Evolutionary conservation across 2,888 invertebrate genomes (phyloP), one percentile per base, ranked within the genome.

Genomic region (Conops quadrifasciatus): DNA sequence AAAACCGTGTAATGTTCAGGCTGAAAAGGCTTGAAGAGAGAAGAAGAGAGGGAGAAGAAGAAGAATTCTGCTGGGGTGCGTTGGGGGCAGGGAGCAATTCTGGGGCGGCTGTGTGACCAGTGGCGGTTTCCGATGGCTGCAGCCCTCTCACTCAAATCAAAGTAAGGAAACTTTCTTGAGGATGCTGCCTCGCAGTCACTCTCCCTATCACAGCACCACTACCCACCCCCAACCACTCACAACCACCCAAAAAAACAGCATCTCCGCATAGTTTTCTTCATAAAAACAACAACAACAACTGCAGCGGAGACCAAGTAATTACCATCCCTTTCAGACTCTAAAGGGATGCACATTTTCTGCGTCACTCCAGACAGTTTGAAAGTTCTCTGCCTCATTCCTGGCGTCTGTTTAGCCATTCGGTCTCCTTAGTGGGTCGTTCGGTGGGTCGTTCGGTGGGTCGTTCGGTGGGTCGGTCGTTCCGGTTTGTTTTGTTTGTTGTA

Each of bases 1-100:
- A 82, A 83, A 83, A 80, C 36, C 82, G 81, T 82, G 81, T 84
- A 84, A 84, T 84, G 84, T 83, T 83, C 83, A 81, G 79, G 79
- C 78, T 81, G 83, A 83, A 79, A 75, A 67, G 45, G 36, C 9
- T 36, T 36, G 36, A 36, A 36, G 5, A 36, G 36, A 36, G 36
- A 36, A 4, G 36, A 36, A 4, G 36, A 63, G 70, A 73, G 74
- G 73, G 74, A 74, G 74, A 74, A 76, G 75, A 76, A 72, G 19
- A 75, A 78, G n/a, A n/a, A n/a, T 71, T 15, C 3, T 45, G 72
- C 21, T 13, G 66, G 13, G 56, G 36, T 19, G 53, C 49, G 49
- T 49, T 47, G 47, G 47, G 21, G 36, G 11, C 21, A 16, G 62
- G 19, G 47, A 13, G 72, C 74, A 74, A 59, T 67, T 24, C 64